phyloP scores from a whole-genome alignment of 2,888 invertebrate genomes.

The Erebia epiphron region DNA sequence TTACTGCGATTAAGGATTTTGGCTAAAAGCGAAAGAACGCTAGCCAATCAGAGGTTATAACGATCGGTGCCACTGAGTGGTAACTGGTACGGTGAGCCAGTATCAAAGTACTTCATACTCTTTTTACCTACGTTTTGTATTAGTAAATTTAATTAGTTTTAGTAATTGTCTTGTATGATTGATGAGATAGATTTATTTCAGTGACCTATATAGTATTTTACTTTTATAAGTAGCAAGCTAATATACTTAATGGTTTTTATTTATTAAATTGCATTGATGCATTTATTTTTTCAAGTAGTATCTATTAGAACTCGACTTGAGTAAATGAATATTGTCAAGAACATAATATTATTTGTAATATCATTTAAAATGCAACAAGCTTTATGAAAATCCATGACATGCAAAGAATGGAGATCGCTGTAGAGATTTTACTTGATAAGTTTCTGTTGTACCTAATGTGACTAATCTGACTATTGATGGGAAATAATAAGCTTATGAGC shows the following conservation, averaged over 20 bases:
- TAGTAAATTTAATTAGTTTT: slow-evolving; percentile 6
- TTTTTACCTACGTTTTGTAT: slow-evolving; percentile 9
- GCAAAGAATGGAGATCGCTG: not conserved
- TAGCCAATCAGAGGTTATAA: too few species aligned
- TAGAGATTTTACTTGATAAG: not conserved
- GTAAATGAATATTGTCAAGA: not conserved
- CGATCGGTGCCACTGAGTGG: too few species aligned
- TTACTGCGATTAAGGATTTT: too few species aligned
- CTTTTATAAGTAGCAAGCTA: not conserved
- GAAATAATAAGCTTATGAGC: not conserved
- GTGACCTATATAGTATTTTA: not conserved
- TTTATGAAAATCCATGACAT: slow-evolving; percentile 3
- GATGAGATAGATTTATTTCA: not conserved
- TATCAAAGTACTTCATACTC: not conserved
- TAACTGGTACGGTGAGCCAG: too few species aligned
- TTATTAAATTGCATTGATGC: not conserved
- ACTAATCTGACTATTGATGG: not conserved
- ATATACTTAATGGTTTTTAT: not conserved
- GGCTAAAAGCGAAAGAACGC: too few species aligned
- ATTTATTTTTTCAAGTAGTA: not conserved
- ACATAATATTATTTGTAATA: not conserved
- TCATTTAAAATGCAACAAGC: not conserved
- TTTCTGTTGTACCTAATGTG: not conserved
- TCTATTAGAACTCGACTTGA: not conserved
- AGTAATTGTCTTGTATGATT: not conserved